phyloP scores from a whole-genome alignment of 2,797 vertebrate species.

The Otus scops region DNA sequence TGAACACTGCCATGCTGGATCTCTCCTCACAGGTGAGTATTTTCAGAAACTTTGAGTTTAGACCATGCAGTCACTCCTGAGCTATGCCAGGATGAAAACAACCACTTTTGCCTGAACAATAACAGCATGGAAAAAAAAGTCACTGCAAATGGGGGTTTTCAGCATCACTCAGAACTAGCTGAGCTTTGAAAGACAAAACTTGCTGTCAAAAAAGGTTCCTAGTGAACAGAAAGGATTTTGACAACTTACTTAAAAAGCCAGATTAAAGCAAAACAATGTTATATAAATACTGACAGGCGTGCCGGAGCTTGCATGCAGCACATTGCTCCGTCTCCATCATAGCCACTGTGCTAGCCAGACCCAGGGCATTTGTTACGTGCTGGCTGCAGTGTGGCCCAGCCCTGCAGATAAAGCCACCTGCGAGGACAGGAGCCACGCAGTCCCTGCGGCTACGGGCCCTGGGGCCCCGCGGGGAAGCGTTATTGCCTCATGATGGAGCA shows the following conservation, averaged over 20 bases:
- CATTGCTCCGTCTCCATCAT: neutral
- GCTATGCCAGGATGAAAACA: constrained; percentile 35
- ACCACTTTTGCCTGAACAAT: constrained; percentile 43
- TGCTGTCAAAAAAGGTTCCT: neutral
- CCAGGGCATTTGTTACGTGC: neutral
- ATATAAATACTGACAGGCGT: neutral
- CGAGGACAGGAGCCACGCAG: fast-evolving
- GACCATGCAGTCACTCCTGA: constrained; percentile 52
- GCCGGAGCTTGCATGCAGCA: neutral
- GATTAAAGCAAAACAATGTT: constrained; percentile 32
- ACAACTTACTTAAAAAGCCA: constrained; percentile 36
- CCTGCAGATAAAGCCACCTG: neutral
- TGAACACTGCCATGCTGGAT: neutral
- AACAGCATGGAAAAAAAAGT: constrained; percentile 21
- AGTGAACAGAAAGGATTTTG: constrained; percentile 26
- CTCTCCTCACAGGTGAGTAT: neutral
- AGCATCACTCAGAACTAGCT: neutral
- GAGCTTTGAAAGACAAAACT: constrained; percentile 28
- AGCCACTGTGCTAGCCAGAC: neutral
- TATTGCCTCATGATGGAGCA: neutral
- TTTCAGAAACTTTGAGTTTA: constrained; percentile 48
- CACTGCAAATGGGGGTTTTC: neutral
- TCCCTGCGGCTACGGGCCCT: fast-evolving
- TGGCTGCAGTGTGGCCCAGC: neutral
- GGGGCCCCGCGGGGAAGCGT: neutral